These are phyloP conservation scores for Lasioglossum lativentre DNA, from an alignment of 2,888 invertebrate genomes.

Conservation along the genomic window DNA sequence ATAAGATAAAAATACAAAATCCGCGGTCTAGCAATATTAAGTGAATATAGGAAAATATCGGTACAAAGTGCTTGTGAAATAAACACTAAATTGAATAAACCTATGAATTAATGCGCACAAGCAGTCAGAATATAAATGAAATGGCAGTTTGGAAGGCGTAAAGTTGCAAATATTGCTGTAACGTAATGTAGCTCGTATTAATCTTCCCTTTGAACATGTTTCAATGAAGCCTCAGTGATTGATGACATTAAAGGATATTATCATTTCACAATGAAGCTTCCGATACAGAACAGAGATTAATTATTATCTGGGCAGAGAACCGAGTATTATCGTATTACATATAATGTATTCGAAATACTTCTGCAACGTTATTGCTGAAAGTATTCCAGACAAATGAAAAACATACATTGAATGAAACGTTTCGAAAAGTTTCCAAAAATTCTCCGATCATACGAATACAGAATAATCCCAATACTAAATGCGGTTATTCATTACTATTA, in stretches of 20 bases:
- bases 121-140: not conserved
- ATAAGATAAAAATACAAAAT: too few relatives aligned
- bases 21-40: too few relatives aligned
- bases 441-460: not conserved
- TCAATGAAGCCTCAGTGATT: constrained; percentile 5
- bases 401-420: not conserved
- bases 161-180: not conserved
- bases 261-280: constrained; percentile 12
- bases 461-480: not conserved
- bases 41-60: not conserved
- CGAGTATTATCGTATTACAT: not conserved
- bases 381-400: not conserved
- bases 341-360: not conserved
- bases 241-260: constrained; percentile 7
- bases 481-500: too few relatives aligned
- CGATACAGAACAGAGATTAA: not conserved
- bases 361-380: not conserved
- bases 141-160: not conserved
- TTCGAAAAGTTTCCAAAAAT: not conserved
- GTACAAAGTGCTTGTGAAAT: not conserved
- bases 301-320: not conserved
- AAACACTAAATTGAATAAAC: not conserved
- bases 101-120: not conserved
- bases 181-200: not conserved
- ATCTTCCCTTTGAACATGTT: constrained; percentile 18